Conservation (phyloP, 2,888 invertebrate species). For the Ophioninae sp. region DNA sequence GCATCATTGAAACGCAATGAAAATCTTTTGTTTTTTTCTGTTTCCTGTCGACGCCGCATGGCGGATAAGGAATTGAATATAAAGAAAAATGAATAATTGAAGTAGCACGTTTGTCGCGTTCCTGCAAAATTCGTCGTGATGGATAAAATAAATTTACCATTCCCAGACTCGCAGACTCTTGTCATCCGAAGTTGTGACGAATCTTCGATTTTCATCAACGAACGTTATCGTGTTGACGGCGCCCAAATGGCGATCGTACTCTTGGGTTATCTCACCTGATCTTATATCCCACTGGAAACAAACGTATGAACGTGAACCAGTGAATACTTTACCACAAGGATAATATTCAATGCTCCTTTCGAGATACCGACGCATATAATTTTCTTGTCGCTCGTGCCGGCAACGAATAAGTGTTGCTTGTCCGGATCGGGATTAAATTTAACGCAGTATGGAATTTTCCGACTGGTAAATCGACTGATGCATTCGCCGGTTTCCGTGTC, state of each 20-base stretch:
- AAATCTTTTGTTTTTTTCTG: too few species aligned
- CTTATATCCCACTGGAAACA: slow-evolving; percentile 95
- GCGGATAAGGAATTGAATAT: too few species aligned
- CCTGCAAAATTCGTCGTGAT: background rate
- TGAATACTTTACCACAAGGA: background rate
- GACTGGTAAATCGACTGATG: slow-evolving; percentile 93
- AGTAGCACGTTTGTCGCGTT: background rate
- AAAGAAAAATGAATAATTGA: too few species aligned
- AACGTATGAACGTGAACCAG: slow-evolving; percentile 31
- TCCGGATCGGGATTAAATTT: slow-evolving; percentile 99
- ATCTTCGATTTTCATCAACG: slow-evolving; percentile 98
- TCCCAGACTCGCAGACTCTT: slow-evolving; percentile 99
- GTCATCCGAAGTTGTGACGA: slow-evolving; percentile 99
- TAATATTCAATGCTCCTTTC: background rate
- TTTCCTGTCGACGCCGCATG: too few species aligned
- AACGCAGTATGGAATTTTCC: slow-evolving; percentile 98
- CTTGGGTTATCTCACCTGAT: slow-evolving; percentile 97
- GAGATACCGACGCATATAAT: slow-evolving; percentile 94
- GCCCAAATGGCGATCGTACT: slow-evolving; percentile 99
- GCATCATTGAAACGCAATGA: too few species aligned
- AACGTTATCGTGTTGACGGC: slow-evolving; percentile 99
- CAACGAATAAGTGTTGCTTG: slow-evolving; percentile 98
- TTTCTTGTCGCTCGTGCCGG: slow-evolving; percentile 99
- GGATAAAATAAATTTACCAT: slow-evolving; percentile 84
- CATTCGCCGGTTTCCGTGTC: slow-evolving; percentile 98